Base-by-base conservation (phyloP, 1,140 invertebrate genomes). In the Apolygus lucorum region DNA sequence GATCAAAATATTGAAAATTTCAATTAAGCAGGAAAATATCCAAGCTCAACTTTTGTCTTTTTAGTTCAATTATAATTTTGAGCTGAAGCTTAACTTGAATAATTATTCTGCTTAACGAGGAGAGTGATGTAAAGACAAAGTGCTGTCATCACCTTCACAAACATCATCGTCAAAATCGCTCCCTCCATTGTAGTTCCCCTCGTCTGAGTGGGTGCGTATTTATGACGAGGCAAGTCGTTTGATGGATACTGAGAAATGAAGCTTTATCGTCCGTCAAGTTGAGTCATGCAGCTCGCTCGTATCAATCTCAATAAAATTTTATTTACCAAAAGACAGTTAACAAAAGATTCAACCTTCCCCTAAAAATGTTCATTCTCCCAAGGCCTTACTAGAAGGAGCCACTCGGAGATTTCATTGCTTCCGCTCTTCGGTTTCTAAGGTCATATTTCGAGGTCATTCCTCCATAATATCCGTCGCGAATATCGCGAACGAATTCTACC, bases 301-400 rank as follows among this genome's bases (percentile, higher is more conserved):
- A 59, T 59, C 54, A 59, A 59, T 59, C 54, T 59, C 54, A 59
- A 59, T 59, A 59, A 59, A 59, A 59, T 59, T 59, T 59, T 59
- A 59, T 59, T 59, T 59, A 59, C 11, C 22, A 21, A 22, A 21
- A 24, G 22, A 59, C 54, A 8, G 54, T 59, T 59, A 59, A 59
- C 22, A 59, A 59, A 13, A 59, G 22, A 11, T 11, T 4, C 54
- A 24, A 21, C 2, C 54, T 22, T 13, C 54, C 54, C 54, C 22
- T 24, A 4, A 24, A 59, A 59, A 59, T 49, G 8, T 49, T 49
- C 34, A 49, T 49, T 49, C 34, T 17, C 17, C 34, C 34, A 49
- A 8, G 8, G 8, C 17, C 34, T 49, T 49, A 49, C 8, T 49
- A 49, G 8, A 17, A 49, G 17, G 17, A 49, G 34, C 34, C 34